Conservation (phyloP, 2,888 invertebrate genomes). For the Idaea straminata region DNA sequence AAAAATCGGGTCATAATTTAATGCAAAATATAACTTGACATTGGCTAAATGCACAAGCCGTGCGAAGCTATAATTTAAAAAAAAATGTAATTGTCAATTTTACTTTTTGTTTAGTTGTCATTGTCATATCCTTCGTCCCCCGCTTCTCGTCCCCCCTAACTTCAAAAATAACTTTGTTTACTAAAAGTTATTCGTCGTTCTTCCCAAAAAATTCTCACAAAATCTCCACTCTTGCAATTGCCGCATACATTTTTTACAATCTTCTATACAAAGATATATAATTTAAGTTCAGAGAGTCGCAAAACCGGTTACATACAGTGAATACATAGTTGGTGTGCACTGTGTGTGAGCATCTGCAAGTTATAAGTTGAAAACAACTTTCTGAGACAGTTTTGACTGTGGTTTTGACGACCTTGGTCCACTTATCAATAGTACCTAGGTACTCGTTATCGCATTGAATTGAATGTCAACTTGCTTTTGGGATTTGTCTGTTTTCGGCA, state of each 20-base stretch:
- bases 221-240: not conserved
- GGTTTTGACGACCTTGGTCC: constrained; percentile 51
- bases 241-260: not conserved
- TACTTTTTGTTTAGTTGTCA: not conserved
- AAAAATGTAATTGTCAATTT: too few species aligned
- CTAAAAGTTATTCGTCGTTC: not conserved
- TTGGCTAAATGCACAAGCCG: too few species aligned
- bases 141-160: not conserved
- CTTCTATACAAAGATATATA: not conserved
- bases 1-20: too few species aligned
- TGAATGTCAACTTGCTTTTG: constrained; percentile 44
- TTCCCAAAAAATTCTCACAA: not conserved
- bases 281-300: not conserved
- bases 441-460: constrained; percentile 38
- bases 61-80: too few species aligned
- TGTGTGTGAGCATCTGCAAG: not conserved
- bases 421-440: constrained; percentile 48
- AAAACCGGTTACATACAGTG: not conserved
- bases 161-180: not conserved
- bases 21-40: too few species aligned
- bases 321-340: not conserved
- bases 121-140: not conserved
- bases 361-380: constrained; percentile 25
- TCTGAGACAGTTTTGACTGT: constrained; percentile 31
- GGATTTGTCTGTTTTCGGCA: constrained; percentile 30